Conservation (phyloP, 2,113 vertebrate species). For the Apodemus sylvaticus region DNA sequence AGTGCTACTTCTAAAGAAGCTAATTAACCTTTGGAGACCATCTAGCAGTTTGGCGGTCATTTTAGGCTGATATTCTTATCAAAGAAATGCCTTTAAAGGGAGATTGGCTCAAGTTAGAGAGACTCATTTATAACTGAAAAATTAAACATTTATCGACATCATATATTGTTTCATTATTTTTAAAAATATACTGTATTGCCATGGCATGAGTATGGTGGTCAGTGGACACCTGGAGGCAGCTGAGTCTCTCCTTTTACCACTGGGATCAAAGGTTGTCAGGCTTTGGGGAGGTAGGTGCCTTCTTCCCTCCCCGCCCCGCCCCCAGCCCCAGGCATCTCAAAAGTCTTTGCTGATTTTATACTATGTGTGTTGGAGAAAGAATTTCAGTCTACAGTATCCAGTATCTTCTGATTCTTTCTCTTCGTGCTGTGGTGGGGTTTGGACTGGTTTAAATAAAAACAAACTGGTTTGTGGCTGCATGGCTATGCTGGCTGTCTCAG, state of each 20-base stretch:
- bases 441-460: background rate
- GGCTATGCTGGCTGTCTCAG: background rate
- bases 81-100: background rate
- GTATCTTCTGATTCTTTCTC: background rate
- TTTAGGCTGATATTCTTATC: background rate
- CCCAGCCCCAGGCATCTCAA: background rate
- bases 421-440: background rate
- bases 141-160: background rate
- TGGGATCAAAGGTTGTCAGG: background rate
- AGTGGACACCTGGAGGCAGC: background rate
- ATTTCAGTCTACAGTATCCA: background rate
- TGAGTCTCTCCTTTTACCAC: background rate
- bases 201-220: background rate
- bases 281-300: background rate
- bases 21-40: background rate
- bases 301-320: no score
- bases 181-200: background rate
- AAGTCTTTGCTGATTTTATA: background rate
- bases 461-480: background rate
- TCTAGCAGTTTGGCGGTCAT: background rate
- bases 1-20: background rate
- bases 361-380: background rate
- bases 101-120: background rate
- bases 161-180: background rate
- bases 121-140: background rate